These are phyloP conservation scores for Amiota communis DNA, from an alignment of 2,888 invertebrate genomes.

Conservation along the genomic window DNA sequence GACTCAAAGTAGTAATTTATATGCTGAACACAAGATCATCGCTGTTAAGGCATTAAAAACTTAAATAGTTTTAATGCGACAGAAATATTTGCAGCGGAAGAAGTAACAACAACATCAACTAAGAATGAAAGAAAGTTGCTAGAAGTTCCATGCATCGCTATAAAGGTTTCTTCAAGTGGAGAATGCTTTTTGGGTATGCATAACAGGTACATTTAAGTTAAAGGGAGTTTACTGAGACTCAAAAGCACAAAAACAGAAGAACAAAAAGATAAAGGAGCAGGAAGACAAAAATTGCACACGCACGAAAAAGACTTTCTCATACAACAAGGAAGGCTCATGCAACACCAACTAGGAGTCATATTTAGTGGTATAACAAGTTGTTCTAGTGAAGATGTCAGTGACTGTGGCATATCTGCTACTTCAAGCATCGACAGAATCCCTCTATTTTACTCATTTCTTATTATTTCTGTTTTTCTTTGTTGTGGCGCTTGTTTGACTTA, in stretches of 20 bases:
- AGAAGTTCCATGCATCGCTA: background rate
- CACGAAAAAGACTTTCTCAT: background rate
- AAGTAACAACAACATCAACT: slow-evolving; percentile 10
- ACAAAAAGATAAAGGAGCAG: background rate
- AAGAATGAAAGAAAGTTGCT: background rate
- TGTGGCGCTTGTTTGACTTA: background rate
- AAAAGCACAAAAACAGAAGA: slow-evolving; percentile 6
- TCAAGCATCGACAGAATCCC: background rate
- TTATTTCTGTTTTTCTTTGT: background rate
- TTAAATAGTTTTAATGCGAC: slow-evolving; percentile 66
- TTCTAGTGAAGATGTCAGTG: too few relatives aligned
- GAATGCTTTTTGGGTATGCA: slow-evolving; percentile 19
- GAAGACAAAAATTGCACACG: slow-evolving; percentile 12
- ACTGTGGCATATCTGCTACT: background rate
- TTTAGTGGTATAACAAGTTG: too few relatives aligned
- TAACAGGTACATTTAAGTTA: slow-evolving; percentile 6
- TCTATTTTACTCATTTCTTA: background rate
- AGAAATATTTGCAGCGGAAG: slow-evolving; percentile 51
- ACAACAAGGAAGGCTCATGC: background rate
- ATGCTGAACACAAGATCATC: slow-evolving; percentile 63
- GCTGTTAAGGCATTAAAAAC: slow-evolving; percentile 64
- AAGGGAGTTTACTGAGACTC: background rate
- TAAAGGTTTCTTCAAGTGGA: background rate
- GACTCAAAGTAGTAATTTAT: slow-evolving; percentile 51
- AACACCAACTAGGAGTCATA: too few relatives aligned